These are phyloP conservation scores for Erynnis tages DNA, from an alignment of 2,888 invertebrate species.

Conservation along the genomic window DNA sequence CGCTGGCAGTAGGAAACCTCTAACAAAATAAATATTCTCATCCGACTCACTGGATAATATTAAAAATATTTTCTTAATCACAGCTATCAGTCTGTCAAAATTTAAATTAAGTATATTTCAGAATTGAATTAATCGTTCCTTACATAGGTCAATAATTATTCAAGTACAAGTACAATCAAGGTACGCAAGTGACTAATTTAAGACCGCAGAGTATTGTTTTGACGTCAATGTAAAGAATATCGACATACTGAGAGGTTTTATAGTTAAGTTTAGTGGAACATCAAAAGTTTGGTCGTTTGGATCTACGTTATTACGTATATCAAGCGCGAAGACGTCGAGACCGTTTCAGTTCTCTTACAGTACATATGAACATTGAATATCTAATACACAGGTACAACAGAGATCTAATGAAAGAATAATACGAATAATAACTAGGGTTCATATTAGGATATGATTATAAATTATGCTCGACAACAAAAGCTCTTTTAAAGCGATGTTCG, in stretches of 20 bases:
- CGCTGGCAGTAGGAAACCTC: slow-evolving; percentile 76
- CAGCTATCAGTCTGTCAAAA: slow-evolving; percentile 82
- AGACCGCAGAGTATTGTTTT: slow-evolving; percentile 72
- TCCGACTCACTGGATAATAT: slow-evolving; percentile 81
- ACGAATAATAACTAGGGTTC: slow-evolving; percentile 74
- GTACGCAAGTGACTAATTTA: slow-evolving; percentile 80
- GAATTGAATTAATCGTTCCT: slow-evolving; percentile 77
- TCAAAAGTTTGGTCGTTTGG: slow-evolving; percentile 62
- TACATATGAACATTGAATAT: slow-evolving; percentile 70
- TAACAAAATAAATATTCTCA: slow-evolving; percentile 79
- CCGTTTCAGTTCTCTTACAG: slow-evolving; percentile 64
- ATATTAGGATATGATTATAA: slow-evolving; percentile 75
- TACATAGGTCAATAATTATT: slow-evolving; percentile 70
- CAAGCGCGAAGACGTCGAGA: slow-evolving; percentile 61
- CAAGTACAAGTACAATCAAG: slow-evolving; percentile 73
- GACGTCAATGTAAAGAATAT: slow-evolving; percentile 41
- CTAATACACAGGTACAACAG: slow-evolving; percentile 79
- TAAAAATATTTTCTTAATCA: slow-evolving; percentile 82
- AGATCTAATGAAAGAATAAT: slow-evolving; percentile 81
- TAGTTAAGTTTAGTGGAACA: slow-evolving; percentile 58
- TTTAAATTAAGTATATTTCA: slow-evolving; percentile 82
- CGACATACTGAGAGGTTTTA: slow-evolving; percentile 61
- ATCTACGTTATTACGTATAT: slow-evolving; percentile 66
- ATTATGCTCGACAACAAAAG: slow-evolving; percentile 77
- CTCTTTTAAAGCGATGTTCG: slow-evolving; percentile 67